Conservation (phyloP, 2,888 invertebrate genomes). For the Meliscaeva auricollis region DNA sequence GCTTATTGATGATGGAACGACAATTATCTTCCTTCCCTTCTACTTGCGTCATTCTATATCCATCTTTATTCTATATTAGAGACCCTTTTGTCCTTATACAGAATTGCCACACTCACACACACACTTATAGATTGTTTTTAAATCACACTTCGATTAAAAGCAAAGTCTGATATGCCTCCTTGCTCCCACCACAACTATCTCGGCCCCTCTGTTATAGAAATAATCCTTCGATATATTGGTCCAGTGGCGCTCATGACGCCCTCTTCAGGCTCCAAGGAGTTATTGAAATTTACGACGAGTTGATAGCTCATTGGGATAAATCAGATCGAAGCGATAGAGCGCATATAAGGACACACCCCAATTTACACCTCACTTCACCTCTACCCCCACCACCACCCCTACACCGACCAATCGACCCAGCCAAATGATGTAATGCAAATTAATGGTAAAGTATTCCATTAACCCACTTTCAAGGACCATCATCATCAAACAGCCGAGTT, state of each 20-base stretch:
- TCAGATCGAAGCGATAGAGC: slow-evolving; percentile 70
- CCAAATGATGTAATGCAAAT: slow-evolving; percentile 70
- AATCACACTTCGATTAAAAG: slow-evolving; percentile 55
- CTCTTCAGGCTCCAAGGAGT: slow-evolving; percentile 46
- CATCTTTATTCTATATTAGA: slow-evolving; percentile 4
- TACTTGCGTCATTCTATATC: slow-evolving; percentile 28
- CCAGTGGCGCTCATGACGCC: slow-evolving; percentile 45
- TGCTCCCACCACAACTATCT: background rate
- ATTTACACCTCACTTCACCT: background rate
- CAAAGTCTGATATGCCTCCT: background rate
- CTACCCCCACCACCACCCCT: background rate
- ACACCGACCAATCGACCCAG: background rate
- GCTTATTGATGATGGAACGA: background rate
- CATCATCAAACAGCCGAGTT: slow-evolving; percentile 11
- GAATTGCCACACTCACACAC: background rate
- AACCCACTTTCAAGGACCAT: slow-evolving; percentile 65
- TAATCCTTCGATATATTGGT: slow-evolving; percentile 1
- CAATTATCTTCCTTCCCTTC: background rate
- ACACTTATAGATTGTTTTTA: slow-evolving; percentile 50
- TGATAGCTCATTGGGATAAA: slow-evolving; percentile 72
- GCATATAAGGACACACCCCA: slow-evolving; percentile 20
- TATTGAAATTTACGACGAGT: slow-evolving; percentile 75
- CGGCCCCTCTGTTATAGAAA: background rate
- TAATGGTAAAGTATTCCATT: slow-evolving; percentile 63
- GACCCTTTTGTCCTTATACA: background rate